Evolutionary conservation across 2,888 invertebrate genomes (phyloP), one percentile per base, ranked within the genome.

Genomic region (Dinocampus coccinellae): DNA sequence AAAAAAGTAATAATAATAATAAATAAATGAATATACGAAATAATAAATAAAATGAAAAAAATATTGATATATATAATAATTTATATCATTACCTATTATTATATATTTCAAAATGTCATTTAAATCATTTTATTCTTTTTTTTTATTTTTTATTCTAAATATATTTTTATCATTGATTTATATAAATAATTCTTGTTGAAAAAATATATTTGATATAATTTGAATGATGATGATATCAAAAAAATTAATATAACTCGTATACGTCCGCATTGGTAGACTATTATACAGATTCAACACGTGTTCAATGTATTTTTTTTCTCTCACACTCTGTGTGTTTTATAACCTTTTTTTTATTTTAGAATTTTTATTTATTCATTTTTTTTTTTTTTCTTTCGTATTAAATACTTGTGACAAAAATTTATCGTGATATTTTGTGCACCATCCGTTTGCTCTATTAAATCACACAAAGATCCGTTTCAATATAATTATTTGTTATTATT

Each of bases 201-300:
- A n/a, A 16, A 65, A 66, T 70, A 42, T 72, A 71, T 74, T 74
- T 72, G 72, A 69, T 62, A 33, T 62, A n/a, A 7, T 42, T 22
- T 24, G n/a, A 7, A 20, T 13, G 1, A 20, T 36, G 16, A 47
- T 16, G 7, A 7, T n/a, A n/a, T n/a, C n/a, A 58, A 33, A 7
- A 58, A 33, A 16, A 16, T 22, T 16, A 58, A 58, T 1, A 20
- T n/a, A 9, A 58, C 34, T 24, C 20, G 16, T 7, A n/a, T n/a
- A 58, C 58, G 34, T 58, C 58, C 58, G 58, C 58, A 58, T 58
- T 58, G 58, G 58, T 58, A 58, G 58, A 58, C 58, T n/a, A 58
- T 26, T 58, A 26, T 20, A 16, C 34, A 47, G 7, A 16, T 47
- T 7, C 16, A 47, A 47, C 47, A 47, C 47, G 9, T 47, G 47